Evolutionary conservation across 2,888 invertebrate species (phyloP).

Genomic region (Phania funesta): DNA sequence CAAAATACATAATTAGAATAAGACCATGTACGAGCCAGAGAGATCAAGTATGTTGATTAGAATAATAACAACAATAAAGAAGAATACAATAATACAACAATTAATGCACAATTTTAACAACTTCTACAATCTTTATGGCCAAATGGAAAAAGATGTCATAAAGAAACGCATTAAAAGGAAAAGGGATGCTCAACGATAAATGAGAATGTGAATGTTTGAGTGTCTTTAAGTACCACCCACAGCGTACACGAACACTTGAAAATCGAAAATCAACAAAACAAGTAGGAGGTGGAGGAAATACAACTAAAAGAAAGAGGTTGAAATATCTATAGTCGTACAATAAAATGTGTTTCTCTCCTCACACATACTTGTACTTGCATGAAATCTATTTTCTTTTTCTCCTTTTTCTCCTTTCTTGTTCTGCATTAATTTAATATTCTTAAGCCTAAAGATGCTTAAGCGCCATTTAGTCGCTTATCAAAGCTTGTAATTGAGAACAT

Average conservation of each 20-base stretch:
- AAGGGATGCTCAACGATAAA: conserved; percentile 40
- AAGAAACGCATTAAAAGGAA: conserved; percentile 40
- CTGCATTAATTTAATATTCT: conserved; percentile 62
- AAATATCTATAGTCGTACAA: conserved; percentile 11
- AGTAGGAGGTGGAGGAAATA: neutral
- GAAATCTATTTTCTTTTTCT: neutral
- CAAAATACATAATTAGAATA: conserved; percentile 21
- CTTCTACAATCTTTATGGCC: conserved; percentile 58
- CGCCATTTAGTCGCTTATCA: conserved; percentile 67
- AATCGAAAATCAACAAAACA: conserved; percentile 7
- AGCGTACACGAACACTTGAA: conserved; percentile 40
- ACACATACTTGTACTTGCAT: neutral
- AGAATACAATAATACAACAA: conserved; percentile 48
- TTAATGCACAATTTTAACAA: conserved; percentile 57
- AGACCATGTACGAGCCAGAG: neutral
- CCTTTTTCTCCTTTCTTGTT: neutral
- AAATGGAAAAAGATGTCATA: conserved; percentile 50
- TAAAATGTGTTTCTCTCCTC: neutral
- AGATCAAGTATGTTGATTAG: conserved; percentile 30
- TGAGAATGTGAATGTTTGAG: neutral
- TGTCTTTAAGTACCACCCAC: conserved; percentile 61
- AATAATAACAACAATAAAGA: conserved; percentile 59
- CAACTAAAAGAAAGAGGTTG: conserved; percentile 22
- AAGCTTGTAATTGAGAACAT: conserved; percentile 73
- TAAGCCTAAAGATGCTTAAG: conserved; percentile 66